Conservation (phyloP, 2,888 invertebrate genomes). For the Ernsta delagoae region DNA sequence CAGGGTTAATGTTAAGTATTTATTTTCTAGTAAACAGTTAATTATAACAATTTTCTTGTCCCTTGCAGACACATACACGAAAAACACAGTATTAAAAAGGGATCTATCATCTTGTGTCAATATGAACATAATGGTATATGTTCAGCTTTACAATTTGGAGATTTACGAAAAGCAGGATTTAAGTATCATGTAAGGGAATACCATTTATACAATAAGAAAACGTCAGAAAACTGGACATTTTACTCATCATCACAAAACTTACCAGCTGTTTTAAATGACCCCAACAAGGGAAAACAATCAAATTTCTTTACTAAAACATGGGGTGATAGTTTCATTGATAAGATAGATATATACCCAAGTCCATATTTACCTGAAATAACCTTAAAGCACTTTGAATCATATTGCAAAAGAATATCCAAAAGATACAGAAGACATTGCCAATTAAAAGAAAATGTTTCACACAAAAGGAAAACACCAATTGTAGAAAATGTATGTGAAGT, state of each 20-base stretch:
- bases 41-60: slow-evolving; percentile 13
- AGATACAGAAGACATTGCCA: slow-evolving; percentile 87
- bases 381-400: slow-evolving; percentile 93
- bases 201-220: slow-evolving; percentile 74
- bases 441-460: slow-evolving; percentile 73
- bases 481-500: slow-evolving; percentile 86
- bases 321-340: slow-evolving; percentile 97
- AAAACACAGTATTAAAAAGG: slow-evolving; percentile 92
- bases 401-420: slow-evolving; percentile 91
- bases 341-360: slow-evolving; percentile 90
- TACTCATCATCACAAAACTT: slow-evolving; percentile 97
- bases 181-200: slow-evolving; percentile 92
- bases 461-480: slow-evolving; percentile 75
- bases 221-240: slow-evolving; percentile 90
- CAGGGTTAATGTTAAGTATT: slow-evolving; percentile 3
- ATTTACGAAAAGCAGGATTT: slow-evolving; percentile 94
- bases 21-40: background rate
- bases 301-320: slow-evolving; percentile 98
- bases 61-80: slow-evolving; percentile 90
- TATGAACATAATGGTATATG: slow-evolving; percentile 96
- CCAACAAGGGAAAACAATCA: slow-evolving; percentile 94
- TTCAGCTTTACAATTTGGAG: slow-evolving; percentile 94
- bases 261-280: slow-evolving; percentile 98
- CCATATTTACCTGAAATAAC: slow-evolving; percentile 93
- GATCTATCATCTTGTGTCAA: slow-evolving; percentile 93